These are phyloP conservation scores for Drosophila simulans DNA, from an alignment of 1,140 invertebrate species.

Conservation along the genomic window DNA sequence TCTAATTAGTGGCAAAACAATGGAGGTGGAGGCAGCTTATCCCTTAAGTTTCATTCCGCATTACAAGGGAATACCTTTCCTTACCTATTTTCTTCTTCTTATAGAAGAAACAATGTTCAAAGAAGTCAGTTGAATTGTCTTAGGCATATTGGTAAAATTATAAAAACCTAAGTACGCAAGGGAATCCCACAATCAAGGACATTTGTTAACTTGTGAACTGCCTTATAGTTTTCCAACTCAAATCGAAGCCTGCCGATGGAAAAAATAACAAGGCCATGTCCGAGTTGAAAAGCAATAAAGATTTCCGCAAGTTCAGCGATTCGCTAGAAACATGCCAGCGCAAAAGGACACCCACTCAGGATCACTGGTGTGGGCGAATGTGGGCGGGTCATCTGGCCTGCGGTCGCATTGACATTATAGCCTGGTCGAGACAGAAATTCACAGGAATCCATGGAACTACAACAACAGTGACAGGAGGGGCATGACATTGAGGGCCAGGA, in stretches of 20 bases:
- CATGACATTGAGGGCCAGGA: constrained; percentile 34
- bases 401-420: constrained; percentile 18
- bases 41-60: background rate
- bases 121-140: too few species aligned
- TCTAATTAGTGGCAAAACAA: constrained; percentile 22
- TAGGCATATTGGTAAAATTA: background rate
- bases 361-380: background rate
- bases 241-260: constrained; percentile 3
- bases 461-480: constrained; percentile 13
- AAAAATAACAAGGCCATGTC: constrained; percentile 38
- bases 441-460: constrained; percentile 7
- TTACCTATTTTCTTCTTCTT: background rate
- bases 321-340: constrained; percentile 28
- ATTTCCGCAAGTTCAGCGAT: constrained; percentile 72
- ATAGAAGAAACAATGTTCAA: too few species aligned
- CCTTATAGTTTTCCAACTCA: background rate
- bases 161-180: background rate
- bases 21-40: background rate
- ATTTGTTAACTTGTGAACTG: background rate
- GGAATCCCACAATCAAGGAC: too few species aligned
- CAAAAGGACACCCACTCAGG: constrained; percentile 8
- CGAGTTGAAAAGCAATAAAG: constrained; percentile 63
- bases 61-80: constrained; percentile 3
- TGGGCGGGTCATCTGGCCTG: constrained; percentile 20
- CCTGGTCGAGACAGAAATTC: constrained; percentile 15